Evolutionary conservation across 2,113 vertebrate species (phyloP).

Genomic region (Micronycteris hirsuta): DNA sequence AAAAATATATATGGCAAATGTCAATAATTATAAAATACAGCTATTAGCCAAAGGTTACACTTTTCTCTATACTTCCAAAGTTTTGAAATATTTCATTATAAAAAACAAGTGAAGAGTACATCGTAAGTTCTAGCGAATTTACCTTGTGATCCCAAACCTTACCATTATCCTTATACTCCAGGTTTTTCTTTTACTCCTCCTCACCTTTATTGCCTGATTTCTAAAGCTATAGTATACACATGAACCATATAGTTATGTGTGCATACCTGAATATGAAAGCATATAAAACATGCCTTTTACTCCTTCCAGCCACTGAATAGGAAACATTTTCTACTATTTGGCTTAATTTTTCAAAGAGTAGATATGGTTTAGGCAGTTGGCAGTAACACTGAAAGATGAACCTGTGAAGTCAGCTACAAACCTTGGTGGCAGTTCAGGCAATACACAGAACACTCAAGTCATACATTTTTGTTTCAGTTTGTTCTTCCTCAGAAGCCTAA

Average conservation of each 20-base stretch:
- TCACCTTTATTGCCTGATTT: neutral
- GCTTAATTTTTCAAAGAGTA: neutral
- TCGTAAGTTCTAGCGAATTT: neutral
- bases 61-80: neutral
- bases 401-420: neutral
- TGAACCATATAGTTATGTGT: neutral
- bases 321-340: neutral
- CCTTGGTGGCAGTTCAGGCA: neutral
- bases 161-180: neutral
- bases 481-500: neutral
- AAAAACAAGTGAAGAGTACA: neutral
- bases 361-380: neutral
- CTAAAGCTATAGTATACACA: neutral
- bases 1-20: neutral
- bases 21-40: neutral
- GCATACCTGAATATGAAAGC: neutral
- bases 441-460: neutral
- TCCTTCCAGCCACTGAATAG: neutral
- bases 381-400: constrained; percentile 8
- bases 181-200: neutral
- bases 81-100: constrained; percentile 5
- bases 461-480: neutral
- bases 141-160: neutral
- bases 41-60: neutral
- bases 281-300: neutral